Conservation (phyloP, 2,888 invertebrate genomes). For the Caenorhabditis wallacei region DNA sequence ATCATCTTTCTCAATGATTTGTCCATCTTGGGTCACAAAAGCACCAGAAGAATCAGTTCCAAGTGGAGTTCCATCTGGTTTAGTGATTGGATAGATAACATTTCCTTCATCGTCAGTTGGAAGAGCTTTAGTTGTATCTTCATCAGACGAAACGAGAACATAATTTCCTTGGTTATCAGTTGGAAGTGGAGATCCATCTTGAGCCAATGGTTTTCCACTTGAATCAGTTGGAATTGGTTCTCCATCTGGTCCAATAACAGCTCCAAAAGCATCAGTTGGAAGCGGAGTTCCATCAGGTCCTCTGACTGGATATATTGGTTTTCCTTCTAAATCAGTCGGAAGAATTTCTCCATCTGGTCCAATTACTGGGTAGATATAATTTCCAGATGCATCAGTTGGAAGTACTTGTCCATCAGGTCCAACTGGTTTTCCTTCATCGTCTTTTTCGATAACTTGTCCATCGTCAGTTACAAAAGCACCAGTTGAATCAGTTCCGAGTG, state of each 20-base stretch:
- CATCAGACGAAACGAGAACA: slow-evolving; percentile 25
- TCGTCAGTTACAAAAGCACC: slow-evolving; percentile 24
- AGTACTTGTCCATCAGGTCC: slow-evolving; percentile 49
- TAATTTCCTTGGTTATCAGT: slow-evolving; percentile 57
- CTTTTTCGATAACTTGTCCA: slow-evolving; percentile 32
- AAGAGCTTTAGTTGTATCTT: neutral
- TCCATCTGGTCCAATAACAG: slow-evolving; percentile 65
- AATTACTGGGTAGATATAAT: slow-evolving; percentile 46
- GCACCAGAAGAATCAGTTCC: slow-evolving; percentile 51
- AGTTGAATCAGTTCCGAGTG: slow-evolving; percentile 41
- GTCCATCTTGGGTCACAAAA: slow-evolving; percentile 63
- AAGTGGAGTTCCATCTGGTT: slow-evolving; percentile 67
- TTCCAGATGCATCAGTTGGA: slow-evolving; percentile 51
- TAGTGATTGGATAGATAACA: slow-evolving; percentile 14
- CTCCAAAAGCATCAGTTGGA: slow-evolving; percentile 61
- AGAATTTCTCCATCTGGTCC: slow-evolving; percentile 60
- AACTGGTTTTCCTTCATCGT: slow-evolving; percentile 62
- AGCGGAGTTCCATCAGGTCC: slow-evolving; percentile 63
- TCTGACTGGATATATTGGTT: slow-evolving; percentile 2
- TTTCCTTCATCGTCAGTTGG: slow-evolving; percentile 57
- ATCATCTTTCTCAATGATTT: slow-evolving; percentile 54
- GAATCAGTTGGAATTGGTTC: slow-evolving; percentile 61
- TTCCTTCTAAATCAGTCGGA: slow-evolving; percentile 46
- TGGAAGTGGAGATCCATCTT: slow-evolving; percentile 68
- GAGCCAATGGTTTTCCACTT: slow-evolving; percentile 54